These are phyloP conservation scores for Siniperca knerii DNA, from an alignment of 2,113 vertebrate genomes.

Conservation along the genomic window DNA sequence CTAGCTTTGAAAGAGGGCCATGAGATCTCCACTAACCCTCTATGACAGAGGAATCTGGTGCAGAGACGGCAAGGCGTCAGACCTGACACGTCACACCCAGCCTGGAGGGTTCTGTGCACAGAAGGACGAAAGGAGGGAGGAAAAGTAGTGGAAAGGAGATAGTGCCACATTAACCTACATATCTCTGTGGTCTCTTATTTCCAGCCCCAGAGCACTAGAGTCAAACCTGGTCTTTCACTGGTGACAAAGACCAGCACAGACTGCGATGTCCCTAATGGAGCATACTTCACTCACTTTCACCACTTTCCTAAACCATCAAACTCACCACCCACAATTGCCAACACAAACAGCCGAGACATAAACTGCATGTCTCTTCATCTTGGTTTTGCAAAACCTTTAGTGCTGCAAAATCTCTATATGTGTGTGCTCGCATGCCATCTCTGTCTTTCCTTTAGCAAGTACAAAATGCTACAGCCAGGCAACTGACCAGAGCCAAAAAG, in stretches of 20 bases:
- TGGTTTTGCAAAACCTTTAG: background rate
- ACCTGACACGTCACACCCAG: constrained; percentile 70
- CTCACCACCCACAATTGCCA: background rate
- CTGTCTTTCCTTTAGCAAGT: background rate
- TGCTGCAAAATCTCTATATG: background rate
- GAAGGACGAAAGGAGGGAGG: constrained; percentile 28
- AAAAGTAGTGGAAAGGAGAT: constrained; percentile 39
- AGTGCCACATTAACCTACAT: constrained; percentile 24
- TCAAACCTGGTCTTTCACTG: constrained; percentile 18
- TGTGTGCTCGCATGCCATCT: background rate
- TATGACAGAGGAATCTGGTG: constrained; percentile 79
- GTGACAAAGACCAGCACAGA: constrained; percentile 25
- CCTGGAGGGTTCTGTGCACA: constrained; percentile 43
- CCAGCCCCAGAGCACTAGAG: constrained; percentile 5
- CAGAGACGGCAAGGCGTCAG: constrained; percentile 75
- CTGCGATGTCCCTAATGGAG: background rate
- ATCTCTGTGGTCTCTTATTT: constrained; percentile 33
- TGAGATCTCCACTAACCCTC: constrained; percentile 62
- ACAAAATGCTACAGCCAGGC: background rate
- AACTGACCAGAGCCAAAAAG: background rate
- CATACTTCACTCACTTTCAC: constrained; percentile 1
- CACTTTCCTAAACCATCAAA: constrained; percentile 31
- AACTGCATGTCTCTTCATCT: background rate
- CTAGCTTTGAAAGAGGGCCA: constrained; percentile 75
- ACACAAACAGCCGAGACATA: background rate